phyloP scores from a whole-genome alignment of 2,113 vertebrate genomes.

The Tachysurus vachellii region DNA sequence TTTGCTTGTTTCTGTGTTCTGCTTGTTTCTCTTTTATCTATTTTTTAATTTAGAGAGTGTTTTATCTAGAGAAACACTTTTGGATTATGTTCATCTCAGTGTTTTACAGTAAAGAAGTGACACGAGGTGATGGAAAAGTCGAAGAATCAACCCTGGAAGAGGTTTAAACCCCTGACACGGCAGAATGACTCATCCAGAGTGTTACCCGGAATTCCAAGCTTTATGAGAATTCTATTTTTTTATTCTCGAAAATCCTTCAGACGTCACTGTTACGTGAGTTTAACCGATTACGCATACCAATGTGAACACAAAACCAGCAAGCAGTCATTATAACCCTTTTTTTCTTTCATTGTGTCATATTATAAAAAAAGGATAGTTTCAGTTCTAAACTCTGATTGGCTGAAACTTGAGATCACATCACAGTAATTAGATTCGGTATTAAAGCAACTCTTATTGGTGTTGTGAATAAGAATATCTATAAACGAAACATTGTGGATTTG shows the following conservation, averaged over 20 bases:
- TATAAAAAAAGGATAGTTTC: background rate
- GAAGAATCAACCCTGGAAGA: background rate
- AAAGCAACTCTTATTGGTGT: background rate
- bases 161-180: background rate
- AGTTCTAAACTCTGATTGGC: background rate
- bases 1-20: background rate
- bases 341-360: background rate
- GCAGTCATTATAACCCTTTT: background rate
- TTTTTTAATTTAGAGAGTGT: too few relatives aligned
- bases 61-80: background rate
- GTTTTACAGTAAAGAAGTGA: background rate
- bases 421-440: background rate
- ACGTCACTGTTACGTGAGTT: background rate
- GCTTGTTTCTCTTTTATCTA: background rate
- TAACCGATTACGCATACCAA: too few relatives aligned
- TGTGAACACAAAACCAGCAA: background rate
- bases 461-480: background rate
- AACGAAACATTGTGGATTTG: too few relatives aligned
- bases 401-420: background rate
- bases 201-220: background rate
- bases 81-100: background rate
- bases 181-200: background rate
- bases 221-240: background rate
- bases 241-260: constrained; percentile 8
- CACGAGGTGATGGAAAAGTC: background rate